Evolutionary conservation across 2,797 vertebrate species (phyloP).

Genomic region (Oreortyx pictus): DNA sequence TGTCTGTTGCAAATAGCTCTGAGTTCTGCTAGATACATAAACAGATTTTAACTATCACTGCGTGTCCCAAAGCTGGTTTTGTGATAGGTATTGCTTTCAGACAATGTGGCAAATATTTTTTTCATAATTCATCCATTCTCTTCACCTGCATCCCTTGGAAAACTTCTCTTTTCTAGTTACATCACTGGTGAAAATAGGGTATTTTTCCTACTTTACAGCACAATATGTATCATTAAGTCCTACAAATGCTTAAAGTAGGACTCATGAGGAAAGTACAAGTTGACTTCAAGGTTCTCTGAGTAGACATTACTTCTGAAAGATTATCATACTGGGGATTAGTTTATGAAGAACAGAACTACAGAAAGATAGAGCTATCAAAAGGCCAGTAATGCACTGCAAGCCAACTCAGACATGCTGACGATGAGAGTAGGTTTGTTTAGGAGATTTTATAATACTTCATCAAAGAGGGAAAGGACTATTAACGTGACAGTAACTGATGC

Average conservation of each 20-base stretch:
- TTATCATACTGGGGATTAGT: slow-evolving; percentile 8
- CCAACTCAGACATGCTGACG: background rate
- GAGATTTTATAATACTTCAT: background rate
- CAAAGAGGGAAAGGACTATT: background rate
- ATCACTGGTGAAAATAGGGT: slow-evolving; percentile 1
- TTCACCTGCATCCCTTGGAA: slow-evolving; percentile 8
- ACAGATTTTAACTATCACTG: background rate
- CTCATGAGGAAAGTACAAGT: background rate
- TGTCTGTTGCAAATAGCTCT: slow-evolving; percentile 13
- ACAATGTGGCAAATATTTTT: background rate
- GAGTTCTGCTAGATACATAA: background rate
- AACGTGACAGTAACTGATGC: background rate
- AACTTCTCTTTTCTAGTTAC: slow-evolving; percentile 16
- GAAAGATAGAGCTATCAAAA: slow-evolving; percentile 7
- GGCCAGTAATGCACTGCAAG: background rate
- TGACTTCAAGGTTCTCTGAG: background rate
- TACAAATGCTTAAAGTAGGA: background rate
- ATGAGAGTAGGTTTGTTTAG: background rate
- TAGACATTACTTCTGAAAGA: background rate
- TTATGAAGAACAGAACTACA: background rate
- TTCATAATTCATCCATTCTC: background rate
- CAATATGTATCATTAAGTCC: slow-evolving; percentile 4
- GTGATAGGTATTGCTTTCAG: background rate
- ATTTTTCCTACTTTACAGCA: slow-evolving; percentile 17
- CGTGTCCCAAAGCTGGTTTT: background rate